Evolutionary conservation across 2,797 vertebrate species (phyloP).

Genomic region (Sorex maritimensis): DNA sequence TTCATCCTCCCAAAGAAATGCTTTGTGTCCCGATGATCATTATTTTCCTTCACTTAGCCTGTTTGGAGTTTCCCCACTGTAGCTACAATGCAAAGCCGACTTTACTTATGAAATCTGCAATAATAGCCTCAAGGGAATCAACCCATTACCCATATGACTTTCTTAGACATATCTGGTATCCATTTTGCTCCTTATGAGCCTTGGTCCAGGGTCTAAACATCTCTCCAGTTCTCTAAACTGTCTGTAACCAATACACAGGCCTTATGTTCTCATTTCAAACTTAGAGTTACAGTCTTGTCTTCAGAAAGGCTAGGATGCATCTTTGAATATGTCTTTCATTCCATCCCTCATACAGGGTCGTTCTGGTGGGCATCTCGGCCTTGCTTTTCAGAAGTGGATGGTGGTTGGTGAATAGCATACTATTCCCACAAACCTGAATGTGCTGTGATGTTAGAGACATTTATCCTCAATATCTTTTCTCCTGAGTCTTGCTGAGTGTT

Average conservation of each 20-base stretch:
- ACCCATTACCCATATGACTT: background rate
- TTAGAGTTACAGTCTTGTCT: background rate
- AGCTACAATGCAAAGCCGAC: background rate
- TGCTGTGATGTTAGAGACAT: background rate
- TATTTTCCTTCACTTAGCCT: background rate
- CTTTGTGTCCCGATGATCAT: too few relatives aligned
- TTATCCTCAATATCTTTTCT: background rate
- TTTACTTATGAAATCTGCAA: too few relatives aligned
- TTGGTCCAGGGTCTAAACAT: background rate
- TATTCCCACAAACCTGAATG: background rate
- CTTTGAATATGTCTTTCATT: accelerated
- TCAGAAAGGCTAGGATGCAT: background rate
- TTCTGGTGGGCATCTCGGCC: background rate
- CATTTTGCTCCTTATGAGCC: background rate
- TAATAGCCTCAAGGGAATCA: background rate
- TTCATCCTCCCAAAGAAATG: background rate
- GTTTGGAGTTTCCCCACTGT: background rate
- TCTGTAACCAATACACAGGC: accelerated
- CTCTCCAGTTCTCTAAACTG: background rate
- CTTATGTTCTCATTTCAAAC: background rate
- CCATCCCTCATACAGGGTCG: accelerated
- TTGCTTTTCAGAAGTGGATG: background rate
- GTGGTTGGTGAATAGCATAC: accelerated
- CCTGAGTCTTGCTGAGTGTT: too few relatives aligned
- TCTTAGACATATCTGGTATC: too few relatives aligned